phyloP scores from a whole-genome alignment of 1,140 invertebrate species.

The Neodiprion pinetum region DNA sequence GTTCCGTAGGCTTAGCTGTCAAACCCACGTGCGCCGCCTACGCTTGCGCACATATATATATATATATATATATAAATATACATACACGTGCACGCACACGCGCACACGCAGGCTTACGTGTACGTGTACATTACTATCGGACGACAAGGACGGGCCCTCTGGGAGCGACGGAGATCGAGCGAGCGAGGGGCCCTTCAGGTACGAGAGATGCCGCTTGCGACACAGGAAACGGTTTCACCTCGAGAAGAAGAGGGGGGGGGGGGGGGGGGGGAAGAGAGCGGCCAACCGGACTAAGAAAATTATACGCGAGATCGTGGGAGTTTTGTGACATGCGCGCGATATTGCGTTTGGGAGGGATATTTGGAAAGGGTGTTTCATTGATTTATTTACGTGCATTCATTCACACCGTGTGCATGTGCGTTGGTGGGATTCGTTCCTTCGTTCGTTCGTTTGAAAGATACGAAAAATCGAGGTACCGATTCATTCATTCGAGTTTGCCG shows the following conservation, averaged over 20 bases:
- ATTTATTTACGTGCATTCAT: neutral
- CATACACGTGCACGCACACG: neutral
- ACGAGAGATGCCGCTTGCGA: constrained; percentile 49
- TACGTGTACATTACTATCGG: constrained; percentile 33
- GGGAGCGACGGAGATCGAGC: neutral
- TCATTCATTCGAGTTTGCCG: too few relatives aligned
- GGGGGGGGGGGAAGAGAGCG: neutral
- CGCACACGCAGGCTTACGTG: constrained; percentile 16
- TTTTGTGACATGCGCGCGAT: constrained; percentile 37
- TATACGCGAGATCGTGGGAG: constrained; percentile 35
- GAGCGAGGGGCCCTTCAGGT: constrained; percentile 28
- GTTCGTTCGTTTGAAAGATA: too few relatives aligned
- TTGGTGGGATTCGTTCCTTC: neutral
- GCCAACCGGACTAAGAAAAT: constrained; percentile 30
- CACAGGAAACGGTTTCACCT: constrained; percentile 54
- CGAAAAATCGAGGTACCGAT: too few relatives aligned
- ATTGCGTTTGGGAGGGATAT: constrained; percentile 40
- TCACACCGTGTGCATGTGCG: neutral
- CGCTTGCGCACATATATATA: constrained; percentile 43
- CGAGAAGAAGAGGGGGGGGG: constrained; percentile 29
- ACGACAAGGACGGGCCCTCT: neutral
- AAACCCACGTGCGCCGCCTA: constrained; percentile 61
- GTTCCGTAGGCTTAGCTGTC: constrained; percentile 59
- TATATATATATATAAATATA: constrained; percentile 38
- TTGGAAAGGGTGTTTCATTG: neutral